Percentiles rank a stretch among this genome's conserved stretches.
phyloP scores from a whole-genome alignment of 2,797 vertebrate species.

The Clarias platycephalus region DNA sequence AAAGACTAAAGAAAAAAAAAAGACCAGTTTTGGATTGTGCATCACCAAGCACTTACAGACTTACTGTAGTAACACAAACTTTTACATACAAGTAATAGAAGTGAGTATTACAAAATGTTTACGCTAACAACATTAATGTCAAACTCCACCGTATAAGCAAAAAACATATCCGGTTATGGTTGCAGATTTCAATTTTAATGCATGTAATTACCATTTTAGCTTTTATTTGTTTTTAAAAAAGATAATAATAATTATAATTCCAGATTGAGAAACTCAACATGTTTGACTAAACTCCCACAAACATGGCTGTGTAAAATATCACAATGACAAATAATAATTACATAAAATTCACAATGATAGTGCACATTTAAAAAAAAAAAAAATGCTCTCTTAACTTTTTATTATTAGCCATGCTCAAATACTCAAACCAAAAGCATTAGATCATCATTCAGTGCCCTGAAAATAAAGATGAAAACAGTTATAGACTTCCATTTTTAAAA shows the following conservation, averaged over 20 bases:
- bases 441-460: background rate
- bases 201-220: background rate
- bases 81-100: background rate
- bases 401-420: conserved; percentile 3
- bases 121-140: background rate
- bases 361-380: too few species aligned
- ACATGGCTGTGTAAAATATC: background rate
- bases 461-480: background rate
- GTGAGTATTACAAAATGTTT: background rate
- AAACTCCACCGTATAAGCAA: background rate
- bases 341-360: background rate
- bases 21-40: too few species aligned
- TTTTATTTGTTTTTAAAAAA: background rate
- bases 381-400: background rate
- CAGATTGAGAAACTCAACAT: background rate
- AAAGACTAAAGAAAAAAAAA: too few species aligned
- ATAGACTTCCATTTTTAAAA: background rate
- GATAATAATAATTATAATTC: too few species aligned
- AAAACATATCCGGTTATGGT: background rate
- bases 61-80: background rate
- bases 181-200: background rate
- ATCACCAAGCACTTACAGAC: background rate
- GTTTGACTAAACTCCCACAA: background rate
- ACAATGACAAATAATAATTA: background rate
- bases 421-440: background rate